These are phyloP conservation scores for cattle (Bos taurus) DNA, from an alignment of 2,113 vertebrate species.

Conservation along the genomic window DNA sequence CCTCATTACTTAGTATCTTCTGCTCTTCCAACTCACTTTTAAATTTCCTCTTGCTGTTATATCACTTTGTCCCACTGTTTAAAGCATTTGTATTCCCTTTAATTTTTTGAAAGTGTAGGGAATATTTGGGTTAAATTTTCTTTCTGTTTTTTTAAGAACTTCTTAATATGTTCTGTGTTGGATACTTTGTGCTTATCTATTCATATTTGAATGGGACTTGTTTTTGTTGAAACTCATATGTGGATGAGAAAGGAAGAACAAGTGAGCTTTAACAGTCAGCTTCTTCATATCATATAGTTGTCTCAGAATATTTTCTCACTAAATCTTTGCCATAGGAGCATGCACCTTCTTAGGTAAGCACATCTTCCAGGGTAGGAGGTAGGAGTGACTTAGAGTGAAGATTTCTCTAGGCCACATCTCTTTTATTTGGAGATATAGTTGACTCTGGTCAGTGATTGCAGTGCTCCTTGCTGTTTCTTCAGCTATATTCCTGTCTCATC, in stretches of 20 bases:
- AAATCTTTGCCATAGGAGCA: not conserved
- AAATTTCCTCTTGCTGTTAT: not conserved
- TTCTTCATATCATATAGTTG: not conserved
- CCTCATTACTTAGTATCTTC: not conserved
- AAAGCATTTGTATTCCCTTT: not conserved
- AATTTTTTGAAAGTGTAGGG: not conserved
- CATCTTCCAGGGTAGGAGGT: not conserved
- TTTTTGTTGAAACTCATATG: constrained; percentile 30
- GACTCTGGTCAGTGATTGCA: not conserved
- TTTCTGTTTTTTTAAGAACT: not conserved
- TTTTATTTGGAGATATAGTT: constrained; percentile 26
- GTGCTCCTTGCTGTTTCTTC: not conserved
- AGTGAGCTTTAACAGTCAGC: not conserved
- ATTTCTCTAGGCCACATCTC: not conserved
- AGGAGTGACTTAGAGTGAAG: not conserved
- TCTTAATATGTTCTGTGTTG: not conserved
- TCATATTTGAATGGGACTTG: constrained; percentile 4
- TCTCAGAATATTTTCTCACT: not conserved
- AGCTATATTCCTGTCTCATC: not conserved
- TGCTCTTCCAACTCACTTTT: not conserved
- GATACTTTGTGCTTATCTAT: constrained; percentile 5
- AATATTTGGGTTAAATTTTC: constrained; percentile 7
- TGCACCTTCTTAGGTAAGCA: not conserved
- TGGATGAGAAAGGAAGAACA: not conserved
- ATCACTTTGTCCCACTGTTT: not conserved